Evolutionary conservation across 1,140 invertebrate species (phyloP), one percentile per base, ranked within the genome.

Genomic region (Diorhabda sublineata): DNA sequence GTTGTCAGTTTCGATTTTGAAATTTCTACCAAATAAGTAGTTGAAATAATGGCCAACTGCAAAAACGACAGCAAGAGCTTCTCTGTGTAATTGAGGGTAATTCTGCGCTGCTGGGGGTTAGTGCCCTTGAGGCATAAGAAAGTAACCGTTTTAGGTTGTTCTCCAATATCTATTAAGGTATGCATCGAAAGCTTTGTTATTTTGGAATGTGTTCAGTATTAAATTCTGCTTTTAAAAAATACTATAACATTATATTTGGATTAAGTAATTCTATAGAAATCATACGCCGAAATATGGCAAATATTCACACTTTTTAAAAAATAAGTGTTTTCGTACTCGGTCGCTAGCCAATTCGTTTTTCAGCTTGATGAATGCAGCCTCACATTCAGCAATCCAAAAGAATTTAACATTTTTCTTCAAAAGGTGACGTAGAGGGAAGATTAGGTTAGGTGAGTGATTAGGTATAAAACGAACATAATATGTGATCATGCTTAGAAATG

Each of bases 111-210:
- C 42, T 73, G 64, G 59, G 77, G 59, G 77, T 78, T 70, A 80
- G 77, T 64, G 71, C 3, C 79, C 74, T 4, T 77, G 78, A 69
- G 83, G 86, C 3, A 85, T 75, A 58, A 85, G 82, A 1, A 11
- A 3, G 83, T 81, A 3, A 84, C 73, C 3, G 82, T 75, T 73
- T 86, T 83, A 68, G 81, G 80, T 66, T 86, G 26, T 26, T 26
- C 26, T 26, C 26, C 1, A 82, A 3, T 84, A 81, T 71, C 84
- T 80, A 8, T 77, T 80, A 69, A 84, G 84, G 47, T 83, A 83
- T 45, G 73, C n/a, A 74, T 86, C 81, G 45, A 78, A 74, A 5
- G 66, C 5, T 4, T 80, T 82, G 7, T 85, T 69, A 6, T 80
- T 75, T 47, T 81, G 68, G 4, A 82, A 85, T 4, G 81, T 81